Percentiles rank a stretch among this genome's conserved stretches.
Conservation (phyloP, 2,888 invertebrate species). For the Oscheius onirici region DNA sequence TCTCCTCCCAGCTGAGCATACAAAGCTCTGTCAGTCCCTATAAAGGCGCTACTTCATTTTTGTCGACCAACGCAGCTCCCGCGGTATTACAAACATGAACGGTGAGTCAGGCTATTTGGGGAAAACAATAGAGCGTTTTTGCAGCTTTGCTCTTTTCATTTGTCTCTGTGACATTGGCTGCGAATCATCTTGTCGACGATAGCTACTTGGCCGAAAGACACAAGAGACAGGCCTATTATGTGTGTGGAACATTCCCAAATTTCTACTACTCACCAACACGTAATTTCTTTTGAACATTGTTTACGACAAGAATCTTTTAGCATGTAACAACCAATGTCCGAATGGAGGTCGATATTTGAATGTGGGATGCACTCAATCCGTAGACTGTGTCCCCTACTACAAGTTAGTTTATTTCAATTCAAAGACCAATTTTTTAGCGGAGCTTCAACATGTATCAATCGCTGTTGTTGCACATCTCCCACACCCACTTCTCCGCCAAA, state of each 20-base stretch:
- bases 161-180: background rate
- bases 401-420: constrained; percentile 19
- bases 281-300: constrained; percentile 27
- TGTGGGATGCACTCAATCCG: constrained; percentile 55
- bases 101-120: constrained; percentile 7
- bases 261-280: constrained; percentile 61
- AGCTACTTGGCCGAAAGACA: constrained; percentile 17
- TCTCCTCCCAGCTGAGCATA: constrained; percentile 6
- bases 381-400: constrained; percentile 63
- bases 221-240: constrained; percentile 42
- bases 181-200: constrained; percentile 25
- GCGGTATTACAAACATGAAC: background rate
- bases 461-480: constrained; percentile 64
- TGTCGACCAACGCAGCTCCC: background rate
- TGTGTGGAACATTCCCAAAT: constrained; percentile 62
- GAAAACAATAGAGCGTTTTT: background rate
- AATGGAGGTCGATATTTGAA: constrained; percentile 61
- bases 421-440: constrained; percentile 35
- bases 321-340: constrained; percentile 38
- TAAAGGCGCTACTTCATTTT: constrained; percentile 8
- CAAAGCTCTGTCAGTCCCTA: constrained; percentile 3
- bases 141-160: constrained; percentile 3
- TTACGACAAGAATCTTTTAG: background rate
- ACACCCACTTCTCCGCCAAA: constrained; percentile 34
- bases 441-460: constrained; percentile 56